These are phyloP conservation scores for Danionella dracula DNA, from an alignment of 2,797 vertebrate genomes.

Conservation along the genomic window DNA sequence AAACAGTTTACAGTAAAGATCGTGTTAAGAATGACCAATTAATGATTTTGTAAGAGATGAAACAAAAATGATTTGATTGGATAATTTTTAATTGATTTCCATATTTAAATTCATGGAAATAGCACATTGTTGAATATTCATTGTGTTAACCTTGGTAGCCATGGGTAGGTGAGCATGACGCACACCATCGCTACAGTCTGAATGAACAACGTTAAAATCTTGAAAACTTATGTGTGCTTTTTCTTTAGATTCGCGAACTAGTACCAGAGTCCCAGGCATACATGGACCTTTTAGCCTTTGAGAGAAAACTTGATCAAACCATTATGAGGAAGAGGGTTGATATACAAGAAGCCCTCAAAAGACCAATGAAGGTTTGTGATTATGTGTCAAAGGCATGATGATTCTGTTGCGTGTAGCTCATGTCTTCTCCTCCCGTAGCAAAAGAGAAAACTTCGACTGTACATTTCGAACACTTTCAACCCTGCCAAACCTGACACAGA, in stretches of 20 bases:
- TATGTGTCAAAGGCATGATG: background rate
- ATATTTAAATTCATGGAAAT: too few relatives aligned
- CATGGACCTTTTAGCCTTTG: constrained; percentile 97
- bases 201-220: too few relatives aligned
- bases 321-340: constrained; percentile 98
- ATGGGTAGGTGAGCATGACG: too few relatives aligned
- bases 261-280: constrained; percentile 98
- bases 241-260: constrained; percentile 89
- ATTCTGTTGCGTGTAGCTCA: background rate
- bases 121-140: too few relatives aligned
- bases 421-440: constrained; percentile 73
- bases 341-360: constrained; percentile 97
- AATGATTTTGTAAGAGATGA: too few relatives aligned
- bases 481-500: constrained; percentile 91
- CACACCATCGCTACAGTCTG: too few relatives aligned
- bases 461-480: constrained; percentile 98
- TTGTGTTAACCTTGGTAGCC: too few relatives aligned
- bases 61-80: too few relatives aligned
- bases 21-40: too few relatives aligned
- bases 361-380: constrained; percentile 90
- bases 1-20: too few relatives aligned
- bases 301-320: constrained; percentile 97
- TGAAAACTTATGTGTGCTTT: too few relatives aligned
- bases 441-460: constrained; percentile 95
- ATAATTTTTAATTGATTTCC: too few relatives aligned